Evolutionary conservation across 2,113 vertebrate species (phyloP), one percentile per base, ranked within the genome.

Genomic region (Dermatemys mawii): DNA sequence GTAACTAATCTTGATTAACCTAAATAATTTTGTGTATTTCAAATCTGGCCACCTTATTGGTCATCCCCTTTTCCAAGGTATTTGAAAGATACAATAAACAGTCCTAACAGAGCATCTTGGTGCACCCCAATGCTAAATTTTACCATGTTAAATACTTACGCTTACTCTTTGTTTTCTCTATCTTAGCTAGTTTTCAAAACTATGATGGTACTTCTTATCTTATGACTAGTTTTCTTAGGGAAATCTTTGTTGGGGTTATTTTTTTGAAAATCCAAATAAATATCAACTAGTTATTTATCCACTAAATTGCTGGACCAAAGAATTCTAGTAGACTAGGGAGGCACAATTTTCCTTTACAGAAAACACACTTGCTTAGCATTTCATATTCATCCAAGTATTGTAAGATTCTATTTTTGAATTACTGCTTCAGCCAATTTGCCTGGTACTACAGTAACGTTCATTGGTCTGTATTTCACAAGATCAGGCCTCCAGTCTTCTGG

Each of bases 1-100:
- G 50, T 70, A 87, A 87, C 19, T 88, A 70, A 8, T 29, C 41
- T 50, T 87, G 16, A 14, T 19, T 5, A n/a, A 57, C 5, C 11
- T 7, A 73, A 80, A n/a, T 5, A 53, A 49, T 26, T 63, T 82
- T 27, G 60, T 63, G 13, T n/a, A 83, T 41, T 11, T 46, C 85
- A 55, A 75, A 75, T 32, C 44, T 21, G 73, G 79, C 24, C 91
- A 50, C 13, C 0, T 0, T 27, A 73, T 53, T 11, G 48, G 0
- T 1, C 4, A 22, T 32, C 70, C 3, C 46, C 70, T 87, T 80
- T 70, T 92, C 57, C 32, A 19, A 0, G 48, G 76, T 76, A 78
- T 90, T 82, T 92, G 54, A 6, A 3, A 79, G 51, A 41, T 24
- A 14, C 50, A 46, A 83, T 32, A 13, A 38, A 86, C 8, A 70